Evolutionary conservation across 2,113 vertebrate genomes (phyloP).

Genomic region (Megaceryle torquata): DNA sequence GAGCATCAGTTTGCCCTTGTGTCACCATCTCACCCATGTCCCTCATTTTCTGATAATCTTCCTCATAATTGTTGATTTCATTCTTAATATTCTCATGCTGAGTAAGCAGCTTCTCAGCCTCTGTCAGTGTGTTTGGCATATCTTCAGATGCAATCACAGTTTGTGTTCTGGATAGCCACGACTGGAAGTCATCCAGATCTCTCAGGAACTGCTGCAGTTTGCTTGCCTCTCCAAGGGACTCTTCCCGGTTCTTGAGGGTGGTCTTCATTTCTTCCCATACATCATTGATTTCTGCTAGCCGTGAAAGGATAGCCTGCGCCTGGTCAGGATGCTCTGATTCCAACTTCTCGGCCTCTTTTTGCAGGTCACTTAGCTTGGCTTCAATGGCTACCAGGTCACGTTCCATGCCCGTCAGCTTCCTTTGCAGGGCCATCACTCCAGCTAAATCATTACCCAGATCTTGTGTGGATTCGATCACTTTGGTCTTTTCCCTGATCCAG

Average conservation of each 20-base stretch:
- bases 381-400: constrained; percentile 95
- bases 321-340: constrained; percentile 92
- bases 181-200: constrained; percentile 97
- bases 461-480: constrained; percentile 98
- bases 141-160: constrained; percentile 96
- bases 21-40: constrained; percentile 99
- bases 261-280: constrained; percentile 99
- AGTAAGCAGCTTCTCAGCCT: constrained; percentile 95
- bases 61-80: constrained; percentile 96
- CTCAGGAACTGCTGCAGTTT: constrained; percentile 98
- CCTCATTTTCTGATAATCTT: constrained; percentile 99
- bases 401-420: constrained; percentile 98
- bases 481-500: constrained; percentile 99
- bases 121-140: constrained; percentile 93
- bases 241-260: constrained; percentile 92
- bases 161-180: constrained; percentile 96
- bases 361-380: constrained; percentile 91
- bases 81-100: constrained; percentile 98
- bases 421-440: constrained; percentile 96
- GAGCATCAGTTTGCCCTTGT: constrained; percentile 93
- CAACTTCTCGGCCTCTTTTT: constrained; percentile 90
- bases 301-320: constrained; percentile 88
- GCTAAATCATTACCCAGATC: constrained; percentile 96
- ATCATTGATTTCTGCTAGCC: constrained; percentile 87
- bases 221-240: constrained; percentile 95